Base-by-base conservation (phyloP, 2,797 vertebrate species). In the Platyrinchus mystaceus region DNA sequence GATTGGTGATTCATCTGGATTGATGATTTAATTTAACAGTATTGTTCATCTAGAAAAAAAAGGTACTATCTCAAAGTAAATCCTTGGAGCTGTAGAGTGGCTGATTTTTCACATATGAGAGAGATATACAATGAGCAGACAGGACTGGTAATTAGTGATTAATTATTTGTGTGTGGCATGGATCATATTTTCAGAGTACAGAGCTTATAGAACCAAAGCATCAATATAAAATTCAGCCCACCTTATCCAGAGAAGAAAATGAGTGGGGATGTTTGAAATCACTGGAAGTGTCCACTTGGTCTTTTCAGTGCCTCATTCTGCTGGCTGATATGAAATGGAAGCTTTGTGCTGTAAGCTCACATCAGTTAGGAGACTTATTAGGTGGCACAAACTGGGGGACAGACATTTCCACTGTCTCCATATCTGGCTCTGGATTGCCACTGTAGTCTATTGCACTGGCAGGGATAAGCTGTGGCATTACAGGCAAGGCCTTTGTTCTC, bases 1-100 rank as follows among this genome's bases (percentile, higher is more conserved):
- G n/a, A n/a, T n/a, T n/a, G n/a, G n/a, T n/a, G n/a, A 20, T 14
- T 0, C 1, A 36, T 59, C 9, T 22, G 8, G 3, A 12, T 69
- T 56, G 20, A 12, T 24, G 37, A 69, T 59, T 68, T 71, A 50
- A 60, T 49, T 73, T 58, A 67, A 56, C 9, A 18, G 14, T 12
- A 14, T 43, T 69, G 12, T 19, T 68, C 10, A 27, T 43, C 6
- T 0, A 20, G 34, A 68, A 37, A 74, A 66, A 56, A 37, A 11
- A 71, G 15, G 11, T 17, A 22, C 43, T 9, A 12, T 19, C 6
- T 52, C 23, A 7, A 49, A 76, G 44, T 27, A 68, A 77, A 69
- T 56, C 20, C 15, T 58, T 39, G 21, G 21, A 15, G 21, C 16
- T 50, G 18, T 19, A 58, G 53, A 44, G 43, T 36, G 27, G 12